Conservation (phyloP, 2,888 invertebrate species). For the Volucella zonaria region DNA sequence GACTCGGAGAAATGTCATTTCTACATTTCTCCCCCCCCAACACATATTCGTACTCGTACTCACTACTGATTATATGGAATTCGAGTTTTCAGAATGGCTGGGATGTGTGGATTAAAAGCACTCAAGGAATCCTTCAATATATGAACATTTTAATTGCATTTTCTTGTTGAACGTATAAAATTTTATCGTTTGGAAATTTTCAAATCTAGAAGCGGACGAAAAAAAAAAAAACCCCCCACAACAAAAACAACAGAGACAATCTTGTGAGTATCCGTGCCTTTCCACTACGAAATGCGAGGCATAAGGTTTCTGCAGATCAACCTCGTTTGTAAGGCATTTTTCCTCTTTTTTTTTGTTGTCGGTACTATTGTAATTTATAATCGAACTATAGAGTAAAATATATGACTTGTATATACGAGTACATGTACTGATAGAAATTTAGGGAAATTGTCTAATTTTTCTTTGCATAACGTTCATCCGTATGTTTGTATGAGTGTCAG, state of each 20-base stretch:
- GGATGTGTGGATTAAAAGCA: conserved; percentile 72
- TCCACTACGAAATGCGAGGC: conserved; percentile 25
- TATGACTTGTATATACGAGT: no score
- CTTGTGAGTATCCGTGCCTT: conserved; percentile 36
- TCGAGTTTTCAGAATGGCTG: conserved; percentile 9
- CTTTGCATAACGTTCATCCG: no score
- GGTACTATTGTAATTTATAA: not conserved
- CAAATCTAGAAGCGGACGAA: conserved; percentile 60
- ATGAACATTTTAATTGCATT: conserved; percentile 74
- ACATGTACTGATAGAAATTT: no score
- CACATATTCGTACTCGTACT: conserved; percentile 32
- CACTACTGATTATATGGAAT: not conserved
- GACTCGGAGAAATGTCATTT: conserved; percentile 59
- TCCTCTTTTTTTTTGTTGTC: conserved; percentile 17
- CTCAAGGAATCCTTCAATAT: conserved; percentile 74
- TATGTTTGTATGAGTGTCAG: no score
- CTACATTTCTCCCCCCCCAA: conserved; percentile 15
- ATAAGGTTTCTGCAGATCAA: conserved; percentile 43
- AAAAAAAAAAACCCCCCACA: conserved; percentile 47
- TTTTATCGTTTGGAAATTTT: conserved; percentile 82
- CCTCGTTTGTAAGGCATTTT: conserved; percentile 37
- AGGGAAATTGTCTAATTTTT: no score
- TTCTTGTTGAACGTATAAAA: conserved; percentile 77
- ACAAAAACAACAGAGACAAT: conserved; percentile 46
- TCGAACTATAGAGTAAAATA: no score